Conservation (phyloP, 2,888 invertebrate genomes). For the Allophyes oxyacanthae region DNA sequence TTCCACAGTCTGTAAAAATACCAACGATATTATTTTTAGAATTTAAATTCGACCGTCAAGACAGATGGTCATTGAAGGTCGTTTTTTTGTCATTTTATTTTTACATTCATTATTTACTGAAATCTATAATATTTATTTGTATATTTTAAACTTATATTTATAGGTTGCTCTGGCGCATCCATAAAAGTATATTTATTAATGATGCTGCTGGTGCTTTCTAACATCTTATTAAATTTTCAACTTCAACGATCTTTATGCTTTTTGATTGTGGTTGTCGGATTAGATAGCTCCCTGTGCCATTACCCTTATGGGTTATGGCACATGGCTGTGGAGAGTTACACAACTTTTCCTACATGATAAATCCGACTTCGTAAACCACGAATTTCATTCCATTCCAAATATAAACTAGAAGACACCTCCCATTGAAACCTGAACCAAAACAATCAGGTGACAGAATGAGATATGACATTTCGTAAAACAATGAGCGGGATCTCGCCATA, state of each 20-base stretch:
- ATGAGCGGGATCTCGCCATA: conserved; percentile 83
- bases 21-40: conserved; percentile 7
- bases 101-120: background rate
- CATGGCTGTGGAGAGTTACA: background rate
- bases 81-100: background rate
- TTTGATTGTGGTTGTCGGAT: too few relatives aligned
- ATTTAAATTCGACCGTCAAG: conserved; percentile 20
- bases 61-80: conserved; percentile 14
- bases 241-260: too few relatives aligned
- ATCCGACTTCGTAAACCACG: conserved; percentile 36
- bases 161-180: background rate
- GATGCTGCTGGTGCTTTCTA: too few relatives aligned
- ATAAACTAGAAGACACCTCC: conserved; percentile 66
- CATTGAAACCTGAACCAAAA: conserved; percentile 74
- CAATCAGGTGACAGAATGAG: conserved; percentile 88
- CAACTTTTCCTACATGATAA: conserved; percentile 17
- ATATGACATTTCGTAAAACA: conserved; percentile 88
- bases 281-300: too few relatives aligned
- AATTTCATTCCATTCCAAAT: conserved; percentile 61
- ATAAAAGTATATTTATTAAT: too few relatives aligned
- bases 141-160: conserved; percentile 1
- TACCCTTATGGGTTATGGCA: too few relatives aligned
- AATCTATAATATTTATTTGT: background rate
- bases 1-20: conserved; percentile 48
- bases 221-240: too few relatives aligned